Percentiles rank a stretch among this genome's conserved stretches.
These are phyloP conservation scores for Drosophila vallismaia DNA, from an alignment of 2,888 invertebrate species.

Conservation along the genomic window DNA sequence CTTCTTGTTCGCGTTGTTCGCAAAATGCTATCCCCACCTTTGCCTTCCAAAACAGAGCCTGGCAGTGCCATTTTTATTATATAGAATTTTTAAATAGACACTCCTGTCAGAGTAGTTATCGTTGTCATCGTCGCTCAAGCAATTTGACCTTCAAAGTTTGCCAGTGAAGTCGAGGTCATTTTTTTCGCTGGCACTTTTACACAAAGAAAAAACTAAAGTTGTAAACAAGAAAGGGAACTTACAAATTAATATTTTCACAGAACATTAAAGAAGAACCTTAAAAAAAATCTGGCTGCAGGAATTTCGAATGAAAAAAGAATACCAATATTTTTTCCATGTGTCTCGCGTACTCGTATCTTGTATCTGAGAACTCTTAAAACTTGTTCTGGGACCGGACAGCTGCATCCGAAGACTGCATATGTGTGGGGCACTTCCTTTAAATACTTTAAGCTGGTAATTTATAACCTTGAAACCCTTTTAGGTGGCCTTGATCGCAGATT, in stretches of 20 bases:
- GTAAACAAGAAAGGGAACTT: background rate
- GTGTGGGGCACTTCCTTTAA: constrained; percentile 41
- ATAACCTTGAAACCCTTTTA: constrained; percentile 69
- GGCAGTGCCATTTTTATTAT: constrained; percentile 29
- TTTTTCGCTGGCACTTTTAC: background rate
- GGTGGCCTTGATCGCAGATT: constrained; percentile 66
- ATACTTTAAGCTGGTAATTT: constrained; percentile 49
- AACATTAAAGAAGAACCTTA: no score
- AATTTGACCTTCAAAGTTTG: constrained; percentile 49
- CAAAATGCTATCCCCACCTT: background rate
- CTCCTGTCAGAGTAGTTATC: constrained; percentile 23
- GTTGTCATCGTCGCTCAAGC: constrained; percentile 27
- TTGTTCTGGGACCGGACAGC: constrained; percentile 22
- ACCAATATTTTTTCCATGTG: background rate
- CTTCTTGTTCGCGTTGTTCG: constrained; percentile 17
- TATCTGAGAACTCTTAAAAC: constrained; percentile 30
- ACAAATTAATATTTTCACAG: background rate
- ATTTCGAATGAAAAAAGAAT: background rate
- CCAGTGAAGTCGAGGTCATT: constrained; percentile 10
- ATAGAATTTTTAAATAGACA: constrained; percentile 31
- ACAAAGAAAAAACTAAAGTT: background rate
- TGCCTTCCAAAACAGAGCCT: background rate
- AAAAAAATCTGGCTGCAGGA: no score
- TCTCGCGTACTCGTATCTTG: constrained; percentile 12
- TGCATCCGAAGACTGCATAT: constrained; percentile 13